phyloP scores from a whole-genome alignment of 2,888 invertebrate genomes.

The Xestoiulus laeticollis region DNA sequence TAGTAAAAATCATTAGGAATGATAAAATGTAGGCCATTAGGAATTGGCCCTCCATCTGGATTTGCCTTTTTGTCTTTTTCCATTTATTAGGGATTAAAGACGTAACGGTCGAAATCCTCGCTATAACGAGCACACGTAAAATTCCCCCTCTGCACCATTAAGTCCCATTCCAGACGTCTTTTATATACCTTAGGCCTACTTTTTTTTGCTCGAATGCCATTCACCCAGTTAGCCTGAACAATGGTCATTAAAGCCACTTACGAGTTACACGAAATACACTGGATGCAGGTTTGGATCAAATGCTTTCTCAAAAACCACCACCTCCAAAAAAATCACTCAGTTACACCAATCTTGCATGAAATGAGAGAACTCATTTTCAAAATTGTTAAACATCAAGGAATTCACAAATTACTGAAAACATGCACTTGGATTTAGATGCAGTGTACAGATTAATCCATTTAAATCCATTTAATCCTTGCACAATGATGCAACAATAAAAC shows the following conservation, averaged over 20 bases:
- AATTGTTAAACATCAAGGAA: no score
- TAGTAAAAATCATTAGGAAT: conserved; percentile 25
- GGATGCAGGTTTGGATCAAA: background rate
- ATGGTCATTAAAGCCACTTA: background rate
- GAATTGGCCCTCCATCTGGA: conserved; percentile 27
- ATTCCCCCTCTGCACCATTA: conserved; percentile 22
- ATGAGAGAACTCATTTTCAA: no score
- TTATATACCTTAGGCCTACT: conserved; percentile 13
- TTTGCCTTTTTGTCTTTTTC: conserved; percentile 34
- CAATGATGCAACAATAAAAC: no score
- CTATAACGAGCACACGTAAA: conserved; percentile 27
- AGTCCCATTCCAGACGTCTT: conserved; percentile 20
- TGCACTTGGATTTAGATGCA: no score
- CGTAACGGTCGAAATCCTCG: conserved; percentile 19
- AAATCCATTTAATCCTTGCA: no score
- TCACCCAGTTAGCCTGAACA: background rate
- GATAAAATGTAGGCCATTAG: conserved; percentile 34
- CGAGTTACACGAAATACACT: background rate
- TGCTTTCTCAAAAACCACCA: background rate
- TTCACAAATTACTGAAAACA: no score
- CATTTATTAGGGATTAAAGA: conserved; percentile 35
- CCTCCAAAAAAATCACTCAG: background rate
- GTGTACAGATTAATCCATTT: no score
- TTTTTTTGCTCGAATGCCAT: conserved; percentile 14
- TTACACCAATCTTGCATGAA: no score